Evolutionary conservation across 2,797 vertebrate genomes (phyloP), one percentile per base, ranked within the genome.

Genomic region (Phataginus tetradactyla): DNA sequence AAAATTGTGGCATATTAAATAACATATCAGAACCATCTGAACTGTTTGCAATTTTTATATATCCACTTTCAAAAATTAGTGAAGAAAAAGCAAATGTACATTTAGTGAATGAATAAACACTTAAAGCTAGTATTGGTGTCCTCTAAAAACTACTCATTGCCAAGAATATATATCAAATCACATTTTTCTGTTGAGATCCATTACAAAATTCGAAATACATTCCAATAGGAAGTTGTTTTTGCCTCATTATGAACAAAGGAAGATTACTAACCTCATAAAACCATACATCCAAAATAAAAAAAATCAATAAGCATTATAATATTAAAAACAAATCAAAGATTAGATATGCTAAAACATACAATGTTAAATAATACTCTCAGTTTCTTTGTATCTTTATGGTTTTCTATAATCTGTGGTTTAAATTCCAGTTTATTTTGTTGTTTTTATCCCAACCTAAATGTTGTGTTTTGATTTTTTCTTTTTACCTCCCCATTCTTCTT

Each of bases 271-370:
- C 7, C 7, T 93, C 59, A 69, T 85, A 68, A 87, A 93, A 63
- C 57, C 39, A 55, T 32, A 64, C 5, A 74, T n/a, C 25, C 49
- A 18, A 80, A 89, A 39, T 4, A 5, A 14, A 69, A 92, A 81
- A 39, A 63, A 59, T 45, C 25, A 34, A 11, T 79, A 80, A 85
- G 61, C 80, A 25, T 72, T 39, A 72, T 75, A n/a, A 45, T 91
- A 72, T 61, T 64, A 55, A 93, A 94, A 96, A 77, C 63, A 12
- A 96, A 69, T 45, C n/a, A 78, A 8, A 91, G 79, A 66, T 77
- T 79, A 88, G 34, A 77, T 71, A 34, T 75, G 4, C 20, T 42
- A 45, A 92, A 95, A 85, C 42, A 77, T 71, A 94, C 77, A 66
- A 51, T 77, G 8, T 45, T 77, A 71, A 91, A n/a, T 29, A 77